Conservation (phyloP, 1,140 invertebrate genomes). For the Pseudomyrmex flavicornis region DNA sequence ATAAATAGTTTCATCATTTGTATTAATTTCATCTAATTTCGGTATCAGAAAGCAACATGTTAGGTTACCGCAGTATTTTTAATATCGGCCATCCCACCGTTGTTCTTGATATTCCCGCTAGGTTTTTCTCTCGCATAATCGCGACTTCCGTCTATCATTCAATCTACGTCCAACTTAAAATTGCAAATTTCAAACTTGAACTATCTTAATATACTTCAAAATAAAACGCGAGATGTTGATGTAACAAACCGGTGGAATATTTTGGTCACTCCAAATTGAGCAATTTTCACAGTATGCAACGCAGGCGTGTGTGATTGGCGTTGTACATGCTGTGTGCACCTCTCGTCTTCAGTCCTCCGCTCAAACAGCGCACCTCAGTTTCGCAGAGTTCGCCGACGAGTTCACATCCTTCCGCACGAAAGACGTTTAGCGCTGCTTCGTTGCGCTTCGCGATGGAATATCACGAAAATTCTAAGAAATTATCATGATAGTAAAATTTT, state of each 20-base stretch:
- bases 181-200: background rate
- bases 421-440: background rate
- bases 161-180: no score
- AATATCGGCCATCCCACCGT: no score
- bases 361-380: conserved; percentile 74
- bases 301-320: conserved; percentile 10
- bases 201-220: background rate
- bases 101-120: no score
- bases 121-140: no score
- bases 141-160: no score
- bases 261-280: conserved; percentile 11
- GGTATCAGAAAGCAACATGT: no score
- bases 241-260: conserved; percentile 7
- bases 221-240: background rate
- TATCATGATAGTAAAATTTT: background rate
- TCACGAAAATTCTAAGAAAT: conserved; percentile 17
- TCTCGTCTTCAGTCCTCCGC: conserved; percentile 59
- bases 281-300: conserved; percentile 14
- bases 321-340: background rate
- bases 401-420: conserved; percentile 60
- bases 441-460: background rate
- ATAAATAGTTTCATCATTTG: no score
- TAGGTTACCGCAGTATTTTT: no score
- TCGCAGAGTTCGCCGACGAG: conserved; percentile 73
- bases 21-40: no score